Conservation (phyloP, 92 coral and sea anemone species). For the Pocillopora meandrina region DNA sequence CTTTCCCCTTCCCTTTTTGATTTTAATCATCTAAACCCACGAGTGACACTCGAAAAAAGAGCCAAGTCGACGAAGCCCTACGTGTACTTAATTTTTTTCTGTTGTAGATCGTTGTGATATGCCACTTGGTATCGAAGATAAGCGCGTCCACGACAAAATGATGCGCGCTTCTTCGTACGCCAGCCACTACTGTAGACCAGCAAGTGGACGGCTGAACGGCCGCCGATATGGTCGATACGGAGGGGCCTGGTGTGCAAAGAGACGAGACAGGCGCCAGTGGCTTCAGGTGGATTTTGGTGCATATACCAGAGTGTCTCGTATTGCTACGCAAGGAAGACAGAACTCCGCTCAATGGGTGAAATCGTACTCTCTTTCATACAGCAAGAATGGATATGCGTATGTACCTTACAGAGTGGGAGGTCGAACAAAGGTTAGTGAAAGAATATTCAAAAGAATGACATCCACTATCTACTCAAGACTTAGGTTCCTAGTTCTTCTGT, state of each 20-base stretch:
- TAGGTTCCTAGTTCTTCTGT: too few species aligned
- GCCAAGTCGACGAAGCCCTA: too few species aligned
- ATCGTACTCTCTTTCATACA: constrained; percentile 66
- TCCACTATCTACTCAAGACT: background rate
- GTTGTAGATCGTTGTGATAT: constrained; percentile 75
- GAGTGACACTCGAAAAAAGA: too few species aligned
- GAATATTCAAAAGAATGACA: background rate
- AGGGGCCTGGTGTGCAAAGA: constrained; percentile 86
- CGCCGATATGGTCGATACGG: constrained; percentile 63
- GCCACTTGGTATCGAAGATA: constrained; percentile 90
- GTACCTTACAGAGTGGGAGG: constrained; percentile 57
- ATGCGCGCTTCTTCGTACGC: constrained; percentile 78
- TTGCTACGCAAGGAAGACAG: constrained; percentile 83
- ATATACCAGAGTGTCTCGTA: constrained; percentile 53
- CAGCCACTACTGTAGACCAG: constrained; percentile 65
- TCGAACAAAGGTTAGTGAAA: constrained; percentile 67
- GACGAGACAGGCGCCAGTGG: constrained; percentile 67
- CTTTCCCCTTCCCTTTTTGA: too few species aligned
- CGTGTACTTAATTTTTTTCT: background rate
- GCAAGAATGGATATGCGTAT: constrained; percentile 67
- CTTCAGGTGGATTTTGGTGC: constrained; percentile 86
- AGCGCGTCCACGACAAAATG: constrained; percentile 57
- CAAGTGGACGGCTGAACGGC: constrained; percentile 69
- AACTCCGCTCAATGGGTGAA: constrained; percentile 80
- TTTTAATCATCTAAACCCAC: too few species aligned